A percentile compares a stretch with the other conserved stretches of the same genome.
These are phyloP conservation scores for Ammospiza nelsoni DNA, from an alignment of 2,113 vertebrate genomes.

Conservation along the genomic window DNA sequence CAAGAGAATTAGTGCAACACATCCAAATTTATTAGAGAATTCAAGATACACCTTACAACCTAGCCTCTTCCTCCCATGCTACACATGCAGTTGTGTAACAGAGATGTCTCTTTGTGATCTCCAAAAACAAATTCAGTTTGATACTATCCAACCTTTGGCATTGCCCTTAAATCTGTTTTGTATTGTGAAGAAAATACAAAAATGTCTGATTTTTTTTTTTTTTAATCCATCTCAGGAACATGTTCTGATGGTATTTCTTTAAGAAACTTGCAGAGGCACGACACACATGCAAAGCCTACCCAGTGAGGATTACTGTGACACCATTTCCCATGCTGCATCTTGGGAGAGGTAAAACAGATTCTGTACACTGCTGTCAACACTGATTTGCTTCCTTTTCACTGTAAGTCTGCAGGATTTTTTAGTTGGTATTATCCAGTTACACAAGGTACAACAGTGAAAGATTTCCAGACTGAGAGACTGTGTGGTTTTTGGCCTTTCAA, in stretches of 20 bases:
- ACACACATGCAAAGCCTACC: not conserved
- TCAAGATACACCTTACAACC: not conserved
- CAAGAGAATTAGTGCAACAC: not conserved
- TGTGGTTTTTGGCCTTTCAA: not conserved
- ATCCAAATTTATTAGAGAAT: not conserved
- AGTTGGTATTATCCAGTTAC: not conserved
- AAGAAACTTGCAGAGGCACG: not conserved
- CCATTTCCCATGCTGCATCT: fast-evolving
- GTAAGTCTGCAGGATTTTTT: not conserved
- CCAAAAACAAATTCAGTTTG: not conserved
- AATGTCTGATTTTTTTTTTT: too few relatives aligned
- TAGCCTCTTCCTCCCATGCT: not conserved
- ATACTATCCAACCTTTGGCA: not conserved
- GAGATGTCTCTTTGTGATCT: not conserved
- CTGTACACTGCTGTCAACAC: not conserved
- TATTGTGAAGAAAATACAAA: not conserved
- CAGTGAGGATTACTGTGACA: not conserved
- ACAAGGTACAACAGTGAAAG: not conserved
- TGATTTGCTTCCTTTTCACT: not conserved
- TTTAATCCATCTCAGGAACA: not conserved
- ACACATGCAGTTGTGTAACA: not conserved
- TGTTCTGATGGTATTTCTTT: not conserved
- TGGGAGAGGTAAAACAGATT: not conserved
- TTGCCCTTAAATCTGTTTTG: not conserved
- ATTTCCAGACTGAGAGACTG: not conserved